Base-by-base conservation (phyloP, 2,113 vertebrate species). In the Bubo scandiacus region DNA sequence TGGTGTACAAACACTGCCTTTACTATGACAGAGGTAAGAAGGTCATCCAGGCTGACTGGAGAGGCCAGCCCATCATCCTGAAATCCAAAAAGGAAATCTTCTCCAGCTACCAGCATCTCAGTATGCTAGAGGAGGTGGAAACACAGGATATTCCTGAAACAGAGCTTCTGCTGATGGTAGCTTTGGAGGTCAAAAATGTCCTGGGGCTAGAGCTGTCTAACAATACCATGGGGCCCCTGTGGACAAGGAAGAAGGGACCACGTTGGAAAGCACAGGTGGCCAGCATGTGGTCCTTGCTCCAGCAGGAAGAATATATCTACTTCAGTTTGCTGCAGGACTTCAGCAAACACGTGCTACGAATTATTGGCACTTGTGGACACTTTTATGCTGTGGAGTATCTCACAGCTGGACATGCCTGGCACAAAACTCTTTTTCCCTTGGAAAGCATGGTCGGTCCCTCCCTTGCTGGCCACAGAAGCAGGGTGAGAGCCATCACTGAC, bases 371-470 rank as follows among this genome's bases (percentile, higher is more conserved):
- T 93, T 99, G 99, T 30, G 99, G 99, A 72, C 99, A 99, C 74
- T 99, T 99, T 88, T 99, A 99, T 16, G 99, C 99, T 0, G 99
- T 99, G 90, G 99, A 99, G 97, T 99, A 98, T 93, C 98, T 99
- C 95, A 99, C 98, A 1, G 99, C 99, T 1, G 99, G 99, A 78
- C 99, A 99, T 21, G 98, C 99, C 51, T 99, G 98, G 98, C 98
- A 99, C 97, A 98, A 98, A 94, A 98, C 99, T 62, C 98, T 99
- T 81, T 99, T 99, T 95, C 99, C 99, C 2, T 95, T 99, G 96
- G 98, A 98, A 26, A 97, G 98, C 1, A 63, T 98, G 38, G 54
- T 93, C 0, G 58, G 95, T 25, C 43, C 90, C 12, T 92, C 68
- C n/a, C 92, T 96, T 55, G 61, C 29, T 54, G 97, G 96, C 22